Conservation (phyloP, 2,113 vertebrate species). For the Cololabis saira region DNA sequence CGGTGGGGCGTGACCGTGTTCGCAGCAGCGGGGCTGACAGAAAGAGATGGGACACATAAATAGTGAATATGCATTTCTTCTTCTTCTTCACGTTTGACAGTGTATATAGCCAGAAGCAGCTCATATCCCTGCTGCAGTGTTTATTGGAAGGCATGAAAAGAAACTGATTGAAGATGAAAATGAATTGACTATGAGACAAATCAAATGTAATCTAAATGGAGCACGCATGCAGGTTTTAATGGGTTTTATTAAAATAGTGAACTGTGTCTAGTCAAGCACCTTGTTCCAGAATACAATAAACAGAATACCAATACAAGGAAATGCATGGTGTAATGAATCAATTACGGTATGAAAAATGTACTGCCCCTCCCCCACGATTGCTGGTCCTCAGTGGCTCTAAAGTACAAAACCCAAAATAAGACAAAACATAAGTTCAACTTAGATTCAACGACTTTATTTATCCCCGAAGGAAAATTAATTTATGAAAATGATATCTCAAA, state of each 20-base stretch:
- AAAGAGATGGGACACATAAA: conserved; percentile 28
- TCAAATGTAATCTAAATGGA: conserved; percentile 32
- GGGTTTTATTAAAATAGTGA: conserved; percentile 34
- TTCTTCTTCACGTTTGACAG: conserved; percentile 34
- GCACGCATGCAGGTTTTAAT: conserved; percentile 27
- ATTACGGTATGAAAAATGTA: conserved; percentile 21
- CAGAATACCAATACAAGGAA: conserved; percentile 2
- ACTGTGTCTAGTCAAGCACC: conserved; percentile 3
- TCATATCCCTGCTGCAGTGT: conserved; percentile 41
- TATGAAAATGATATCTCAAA: no score
- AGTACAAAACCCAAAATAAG: no score
- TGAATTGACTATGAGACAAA: conserved; percentile 11
- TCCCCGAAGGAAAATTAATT: no score
- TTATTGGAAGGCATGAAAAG: conserved; percentile 44
- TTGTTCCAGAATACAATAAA: conserved; percentile 16
- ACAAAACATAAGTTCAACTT: no score
- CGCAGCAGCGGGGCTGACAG: not conserved
- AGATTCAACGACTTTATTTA: no score
- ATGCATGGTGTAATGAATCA: conserved; percentile 20
- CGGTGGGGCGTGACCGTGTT: not conserved
- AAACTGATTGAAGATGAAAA: conserved; percentile 27
- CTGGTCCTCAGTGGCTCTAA: no score
- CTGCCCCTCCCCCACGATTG: not conserved
- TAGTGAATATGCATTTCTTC: conserved; percentile 53
- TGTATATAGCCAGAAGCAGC: conserved; percentile 64